phyloP scores from a whole-genome alignment of 37 sponge, comb jelly and placozoan genomes.

The Hormiphora californensis region DNA sequence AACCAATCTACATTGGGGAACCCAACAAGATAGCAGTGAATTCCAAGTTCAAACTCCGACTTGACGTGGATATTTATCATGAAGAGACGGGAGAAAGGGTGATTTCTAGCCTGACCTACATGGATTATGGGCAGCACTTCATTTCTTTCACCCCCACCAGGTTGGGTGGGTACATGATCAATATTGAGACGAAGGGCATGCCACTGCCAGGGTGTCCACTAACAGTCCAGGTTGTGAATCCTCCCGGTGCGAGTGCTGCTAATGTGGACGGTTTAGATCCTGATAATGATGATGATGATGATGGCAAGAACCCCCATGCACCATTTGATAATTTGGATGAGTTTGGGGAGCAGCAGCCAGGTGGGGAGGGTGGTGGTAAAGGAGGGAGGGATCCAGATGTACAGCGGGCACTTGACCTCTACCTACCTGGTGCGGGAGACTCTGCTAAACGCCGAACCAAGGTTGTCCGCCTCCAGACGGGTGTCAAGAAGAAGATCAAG shows the following conservation, averaged over 20 bases:
- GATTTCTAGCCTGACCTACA: neutral
- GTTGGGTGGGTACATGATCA: neutral
- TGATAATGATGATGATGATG: neutral
- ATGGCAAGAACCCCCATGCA: neutral
- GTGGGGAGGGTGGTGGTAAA: too few species aligned
- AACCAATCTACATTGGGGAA: neutral
- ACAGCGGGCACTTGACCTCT: neutral
- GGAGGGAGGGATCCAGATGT: neutral
- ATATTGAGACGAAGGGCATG: neutral
- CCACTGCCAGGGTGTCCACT: slow-evolving; percentile 4
- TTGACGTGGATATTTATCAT: neutral
- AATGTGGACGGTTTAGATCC: neutral
- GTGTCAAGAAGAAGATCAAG: neutral
- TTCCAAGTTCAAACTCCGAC: neutral
- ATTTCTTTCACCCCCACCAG: neutral
- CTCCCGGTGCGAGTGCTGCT: neutral
- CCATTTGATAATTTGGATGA: slow-evolving; percentile 3
- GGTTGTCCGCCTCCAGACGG: neutral
- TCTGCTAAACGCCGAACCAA: neutral
- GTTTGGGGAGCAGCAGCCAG: neutral
- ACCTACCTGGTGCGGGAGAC: neutral
- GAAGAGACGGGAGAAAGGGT: neutral
- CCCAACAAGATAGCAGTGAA: neutral
- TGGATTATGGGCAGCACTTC: neutral
- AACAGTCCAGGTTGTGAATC: neutral